Base-by-base conservation (phyloP, 1,140 invertebrate species). In the Lepidurus couesii region DNA sequence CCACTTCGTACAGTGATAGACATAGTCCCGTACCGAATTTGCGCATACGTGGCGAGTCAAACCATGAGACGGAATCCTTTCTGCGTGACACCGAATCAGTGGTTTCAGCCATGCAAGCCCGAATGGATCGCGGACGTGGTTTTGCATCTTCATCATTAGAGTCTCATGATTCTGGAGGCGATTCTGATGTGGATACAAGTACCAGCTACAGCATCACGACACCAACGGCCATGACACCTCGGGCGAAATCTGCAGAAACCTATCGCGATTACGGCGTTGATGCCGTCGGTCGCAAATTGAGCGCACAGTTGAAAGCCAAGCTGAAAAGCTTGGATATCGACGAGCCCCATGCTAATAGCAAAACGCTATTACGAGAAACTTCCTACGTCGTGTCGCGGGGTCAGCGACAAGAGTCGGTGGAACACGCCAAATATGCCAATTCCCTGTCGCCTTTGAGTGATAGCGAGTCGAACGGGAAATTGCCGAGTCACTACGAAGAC, bases 51-150 rank as follows among this genome's bases (percentile, higher is more conserved):
- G 88, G 82, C 34, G 86, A 87, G 75, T 84, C 84, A 78, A 87
- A 85, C 80, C 80, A 83, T 34, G 87, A 89, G 78, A 88, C 88
- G 9, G 86, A 88, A 81, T 83, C 85, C 74, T 84, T 87, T 79
- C 82, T 89, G 10, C 84, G 85, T 47, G 86, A 88, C 76, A 89
- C 88, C 53, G 86, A 88, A 81, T 84, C 84, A 81, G 85, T 88
- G 75, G 86, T 89, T 81, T 84, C 86, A 65, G 88, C 87, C 44
- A 86, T 89, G 82, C 86, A 87, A 75, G 78, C 78, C 10, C 78
- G 78, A 10, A 44, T 79, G 8, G 78, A 79, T 34, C 73, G 78
- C 44, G 24, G 78, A 6, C 44, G 74, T 47, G 75, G 78, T 73
- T 78, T 76, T 24, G 77, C 79, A 11, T 83, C 82, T 44, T 77